Evolutionary conservation across 2,113 vertebrate genomes (phyloP), one percentile per base, ranked within the genome.

Genomic region (Apistogramma diplotaenia): DNA sequence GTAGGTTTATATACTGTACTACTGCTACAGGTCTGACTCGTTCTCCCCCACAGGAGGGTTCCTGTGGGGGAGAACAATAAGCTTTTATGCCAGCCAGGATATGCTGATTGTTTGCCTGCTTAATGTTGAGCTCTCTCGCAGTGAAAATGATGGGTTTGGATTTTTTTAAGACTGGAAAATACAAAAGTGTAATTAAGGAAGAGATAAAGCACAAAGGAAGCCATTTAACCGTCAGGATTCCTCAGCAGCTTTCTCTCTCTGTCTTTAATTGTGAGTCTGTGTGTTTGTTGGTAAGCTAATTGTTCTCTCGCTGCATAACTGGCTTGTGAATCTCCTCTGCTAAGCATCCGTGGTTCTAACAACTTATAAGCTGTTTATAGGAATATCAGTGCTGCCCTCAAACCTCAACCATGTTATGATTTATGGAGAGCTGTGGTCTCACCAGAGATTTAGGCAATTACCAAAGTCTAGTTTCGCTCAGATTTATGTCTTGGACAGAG

Each of bases 321-420:
- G 43, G 35, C 71, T 80, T 79, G 74, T 71, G 54, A 77, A 57
- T 82, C 49, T 82, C 57, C 8, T 43, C 65, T 81, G 43, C 70
- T 67, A 1, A 83, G 62, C 80, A 81, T 88, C n/a, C 83, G 79
- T 67, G 18, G 16, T 51, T 74, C 70, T 73, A 82, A 87, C 76
- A 83, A 88, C 58, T 82, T 77, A 71, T 78, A 43, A 85, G 62
- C 56, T 89, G 85, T 86, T 89, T 87, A 87, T 70, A 86, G 62
- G 55, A 86, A 82, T 83, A 88, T 86, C 84, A 59, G 76, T 78
- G 54, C 70, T 11, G 53, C 82, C 87, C 89, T 87, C 89, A 87
- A 85, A 89, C 87, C 86, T 79, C 76, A 87, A 12, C 81, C 89
- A 67, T 83, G 78, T 80, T 87, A 77, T 91, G 90, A 93, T 90